Conservation (phyloP, 1,140 invertebrate species). For the Leptonema lineaticorne region DNA sequence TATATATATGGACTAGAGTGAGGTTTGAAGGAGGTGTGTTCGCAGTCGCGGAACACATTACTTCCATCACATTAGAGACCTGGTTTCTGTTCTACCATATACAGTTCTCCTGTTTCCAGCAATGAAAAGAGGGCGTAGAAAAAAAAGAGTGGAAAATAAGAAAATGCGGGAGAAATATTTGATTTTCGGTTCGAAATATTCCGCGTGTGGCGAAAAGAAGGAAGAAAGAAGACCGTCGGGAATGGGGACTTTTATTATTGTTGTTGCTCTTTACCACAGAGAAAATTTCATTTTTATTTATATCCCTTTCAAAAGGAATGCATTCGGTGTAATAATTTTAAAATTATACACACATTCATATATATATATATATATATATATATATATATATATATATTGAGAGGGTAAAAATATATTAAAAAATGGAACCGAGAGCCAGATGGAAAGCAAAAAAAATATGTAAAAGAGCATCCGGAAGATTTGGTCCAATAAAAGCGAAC, state of each 20-base stretch:
- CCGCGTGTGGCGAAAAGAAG: neutral
- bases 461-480: neutral
- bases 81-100: constrained; percentile 21
- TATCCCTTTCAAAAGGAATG: neutral
- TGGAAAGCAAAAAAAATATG: neutral
- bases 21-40: constrained; percentile 10
- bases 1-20: no score
- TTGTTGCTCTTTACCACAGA: neutral
- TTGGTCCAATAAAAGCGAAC: neutral
- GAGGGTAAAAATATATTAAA: no score
- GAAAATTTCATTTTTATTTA: neutral
- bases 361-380: no score
- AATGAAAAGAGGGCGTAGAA: neutral
- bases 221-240: neutral
- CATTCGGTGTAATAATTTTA: neutral
- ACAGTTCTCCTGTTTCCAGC: neutral
- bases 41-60: constrained; percentile 29
- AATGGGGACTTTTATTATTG: constrained; percentile 5
- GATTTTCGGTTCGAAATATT: neutral
- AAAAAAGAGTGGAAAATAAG: neutral
- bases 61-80: constrained; percentile 34
- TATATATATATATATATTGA: no score
- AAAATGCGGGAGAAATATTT: neutral
- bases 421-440: no score
- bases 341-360: neutral